Conservation (phyloP, 2,797 vertebrate species). For the Aldrovandia affinis region DNA sequence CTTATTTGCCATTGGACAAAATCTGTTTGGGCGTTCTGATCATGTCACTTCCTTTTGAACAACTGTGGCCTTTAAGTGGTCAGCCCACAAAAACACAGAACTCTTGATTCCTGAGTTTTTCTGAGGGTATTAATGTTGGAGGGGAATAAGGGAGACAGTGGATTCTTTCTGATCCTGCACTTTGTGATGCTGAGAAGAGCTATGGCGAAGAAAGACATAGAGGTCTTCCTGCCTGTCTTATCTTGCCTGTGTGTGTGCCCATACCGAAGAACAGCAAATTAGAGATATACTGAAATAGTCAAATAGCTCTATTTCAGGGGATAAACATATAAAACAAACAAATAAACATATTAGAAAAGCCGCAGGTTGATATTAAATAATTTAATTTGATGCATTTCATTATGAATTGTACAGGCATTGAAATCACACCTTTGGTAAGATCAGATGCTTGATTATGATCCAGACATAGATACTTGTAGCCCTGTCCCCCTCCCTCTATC, state of each 20-base stretch:
- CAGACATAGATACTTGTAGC: constrained; percentile 8
- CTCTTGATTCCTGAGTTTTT: not conserved
- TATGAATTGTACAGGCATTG: constrained; percentile 17
- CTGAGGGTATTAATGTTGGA: not conserved
- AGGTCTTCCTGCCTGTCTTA: constrained; percentile 33
- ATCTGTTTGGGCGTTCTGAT: not conserved
- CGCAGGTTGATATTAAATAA: not conserved
- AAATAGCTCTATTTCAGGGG: not conserved
- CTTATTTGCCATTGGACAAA: not conserved
- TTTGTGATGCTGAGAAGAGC: not conserved
- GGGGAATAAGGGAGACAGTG: not conserved
- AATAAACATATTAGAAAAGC: not conserved
- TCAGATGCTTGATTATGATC: not conserved
- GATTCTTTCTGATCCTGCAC: constrained; percentile 8
- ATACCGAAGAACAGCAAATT: constrained; percentile 11
- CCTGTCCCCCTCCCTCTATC: constrained; percentile 11
- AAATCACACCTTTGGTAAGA: constrained; percentile 16
- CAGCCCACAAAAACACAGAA: constrained; percentile 15
- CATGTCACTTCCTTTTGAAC: not conserved
- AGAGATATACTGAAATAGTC: not conserved
- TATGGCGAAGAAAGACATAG: not conserved
- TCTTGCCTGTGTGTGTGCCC: constrained; percentile 30
- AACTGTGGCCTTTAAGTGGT: not conserved
- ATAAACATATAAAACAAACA: not conserved
- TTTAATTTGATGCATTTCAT: constrained; percentile 8